Evolutionary conservation across 2,797 vertebrate genomes (phyloP).

Genomic region (Pachyuromys duprasi): DNA sequence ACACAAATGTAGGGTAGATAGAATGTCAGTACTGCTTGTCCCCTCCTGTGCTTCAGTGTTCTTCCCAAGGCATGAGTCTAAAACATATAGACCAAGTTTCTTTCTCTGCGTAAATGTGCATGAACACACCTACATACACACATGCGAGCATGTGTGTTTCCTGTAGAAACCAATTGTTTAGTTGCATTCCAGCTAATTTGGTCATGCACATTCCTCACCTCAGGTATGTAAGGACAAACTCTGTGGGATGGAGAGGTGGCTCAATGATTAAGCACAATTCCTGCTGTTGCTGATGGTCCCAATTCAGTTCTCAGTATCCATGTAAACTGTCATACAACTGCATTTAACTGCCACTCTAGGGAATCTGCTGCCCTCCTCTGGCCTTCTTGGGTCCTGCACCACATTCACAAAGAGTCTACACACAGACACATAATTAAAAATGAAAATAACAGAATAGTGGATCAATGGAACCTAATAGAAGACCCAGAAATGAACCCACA

Average conservation of each 20-base stretch:
- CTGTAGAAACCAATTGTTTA: not conserved
- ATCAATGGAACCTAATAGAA: too few relatives aligned
- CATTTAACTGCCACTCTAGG: not conserved
- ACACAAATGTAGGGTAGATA: not conserved
- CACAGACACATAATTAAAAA: not conserved
- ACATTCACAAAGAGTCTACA: not conserved
- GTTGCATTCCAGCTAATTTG: not conserved
- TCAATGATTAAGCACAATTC: too few relatives aligned
- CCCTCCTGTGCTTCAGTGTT: conserved; percentile 20
- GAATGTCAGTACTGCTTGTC: not conserved
- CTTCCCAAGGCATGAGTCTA: not conserved
- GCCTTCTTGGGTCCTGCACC: not conserved
- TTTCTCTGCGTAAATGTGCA: not conserved
- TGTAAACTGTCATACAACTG: not conserved
- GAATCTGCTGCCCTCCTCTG: not conserved
- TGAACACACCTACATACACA: too few relatives aligned
- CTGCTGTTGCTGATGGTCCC: not conserved
- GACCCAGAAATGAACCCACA: too few relatives aligned
- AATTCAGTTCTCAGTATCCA: not conserved
- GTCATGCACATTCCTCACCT: not conserved
- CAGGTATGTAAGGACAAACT: not conserved
- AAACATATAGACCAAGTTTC: not conserved
- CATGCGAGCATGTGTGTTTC: not conserved
- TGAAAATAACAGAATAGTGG: too few relatives aligned
- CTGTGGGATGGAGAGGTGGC: not conserved